Evolutionary conservation across 1,140 invertebrate species (phyloP).

Genomic region (Holcopasites calliopsidis): DNA sequence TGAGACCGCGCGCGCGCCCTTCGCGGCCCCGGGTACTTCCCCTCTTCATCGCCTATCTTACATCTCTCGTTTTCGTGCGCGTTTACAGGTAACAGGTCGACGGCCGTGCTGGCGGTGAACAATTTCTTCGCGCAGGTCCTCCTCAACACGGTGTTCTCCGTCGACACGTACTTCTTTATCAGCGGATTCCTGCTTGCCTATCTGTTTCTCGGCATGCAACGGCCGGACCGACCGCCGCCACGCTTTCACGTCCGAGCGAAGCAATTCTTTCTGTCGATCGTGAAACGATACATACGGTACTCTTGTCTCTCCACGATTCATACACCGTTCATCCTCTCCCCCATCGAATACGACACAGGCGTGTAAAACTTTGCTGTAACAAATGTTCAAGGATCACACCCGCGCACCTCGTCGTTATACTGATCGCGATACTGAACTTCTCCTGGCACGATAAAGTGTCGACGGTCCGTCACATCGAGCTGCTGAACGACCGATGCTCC

Average conservation of each 20-base stretch:
- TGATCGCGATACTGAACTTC: constrained; percentile 78
- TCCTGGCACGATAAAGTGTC: constrained; percentile 78
- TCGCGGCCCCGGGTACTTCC: too few species aligned
- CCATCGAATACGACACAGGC: neutral
- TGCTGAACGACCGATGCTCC: constrained; percentile 79
- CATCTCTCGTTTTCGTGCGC: neutral
- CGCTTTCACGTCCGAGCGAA: constrained; percentile 58
- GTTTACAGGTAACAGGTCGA: constrained; percentile 69
- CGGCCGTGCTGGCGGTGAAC: constrained; percentile 66
- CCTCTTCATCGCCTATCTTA: too few species aligned
- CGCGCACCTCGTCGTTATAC: constrained; percentile 79
- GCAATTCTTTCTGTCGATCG: constrained; percentile 66
- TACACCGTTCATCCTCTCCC: fast-evolving
- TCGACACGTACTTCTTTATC: constrained; percentile 79
- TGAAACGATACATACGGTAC: constrained; percentile 78
- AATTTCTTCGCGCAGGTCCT: constrained; percentile 71
- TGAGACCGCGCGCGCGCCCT: neutral
- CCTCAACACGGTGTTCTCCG: constrained; percentile 75
- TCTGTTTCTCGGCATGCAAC: constrained; percentile 70
- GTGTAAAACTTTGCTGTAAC: neutral
- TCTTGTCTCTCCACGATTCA: neutral
- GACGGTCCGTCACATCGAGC: constrained; percentile 74
- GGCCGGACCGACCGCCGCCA: constrained; percentile 55
- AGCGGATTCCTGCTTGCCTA: constrained; percentile 78
- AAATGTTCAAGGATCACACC: constrained; percentile 76